Evolutionary conservation across 2,797 vertebrate species (phyloP).

Genomic region (Distichodus sexfasciatus): DNA sequence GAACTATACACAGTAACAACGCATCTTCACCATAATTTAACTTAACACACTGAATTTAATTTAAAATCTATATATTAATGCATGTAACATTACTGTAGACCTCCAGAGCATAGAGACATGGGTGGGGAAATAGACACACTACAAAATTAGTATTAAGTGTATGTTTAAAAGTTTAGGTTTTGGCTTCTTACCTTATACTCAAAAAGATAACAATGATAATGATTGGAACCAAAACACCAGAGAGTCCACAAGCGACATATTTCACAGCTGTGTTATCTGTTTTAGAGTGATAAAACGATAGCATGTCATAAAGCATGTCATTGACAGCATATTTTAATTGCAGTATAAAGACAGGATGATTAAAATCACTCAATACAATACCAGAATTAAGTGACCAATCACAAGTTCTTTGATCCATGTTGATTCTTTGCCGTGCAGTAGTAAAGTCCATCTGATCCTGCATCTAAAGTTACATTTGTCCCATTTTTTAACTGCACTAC

Average conservation of each 20-base stretch:
- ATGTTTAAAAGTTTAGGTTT: not conserved
- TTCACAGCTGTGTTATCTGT: not conserved
- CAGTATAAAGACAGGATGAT: too few species aligned
- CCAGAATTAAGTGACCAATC: not conserved
- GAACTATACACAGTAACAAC: too few species aligned
- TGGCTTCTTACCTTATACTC: not conserved
- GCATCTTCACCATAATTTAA: too few species aligned
- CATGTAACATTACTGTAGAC: too few species aligned
- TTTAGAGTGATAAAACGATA: not conserved
- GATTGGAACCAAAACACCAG: not conserved
- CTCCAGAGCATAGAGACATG: too few species aligned
- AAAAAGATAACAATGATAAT: not conserved
- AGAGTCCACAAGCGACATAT: not conserved
- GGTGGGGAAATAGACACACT: too few species aligned
- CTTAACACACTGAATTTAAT: too few species aligned
- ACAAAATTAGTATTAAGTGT: not conserved
- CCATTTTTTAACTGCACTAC: not conserved
- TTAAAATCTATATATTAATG: too few species aligned
- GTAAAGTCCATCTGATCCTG: not conserved
- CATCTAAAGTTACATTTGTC: slow-evolving; percentile 1
- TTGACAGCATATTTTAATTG: not conserved
- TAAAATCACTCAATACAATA: not conserved
- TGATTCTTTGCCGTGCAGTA: slow-evolving; percentile 22
- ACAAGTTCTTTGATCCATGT: not conserved
- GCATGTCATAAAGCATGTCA: not conserved